Conservation (phyloP, 2,113 vertebrate genomes). For the Serilophus lunatus region DNA sequence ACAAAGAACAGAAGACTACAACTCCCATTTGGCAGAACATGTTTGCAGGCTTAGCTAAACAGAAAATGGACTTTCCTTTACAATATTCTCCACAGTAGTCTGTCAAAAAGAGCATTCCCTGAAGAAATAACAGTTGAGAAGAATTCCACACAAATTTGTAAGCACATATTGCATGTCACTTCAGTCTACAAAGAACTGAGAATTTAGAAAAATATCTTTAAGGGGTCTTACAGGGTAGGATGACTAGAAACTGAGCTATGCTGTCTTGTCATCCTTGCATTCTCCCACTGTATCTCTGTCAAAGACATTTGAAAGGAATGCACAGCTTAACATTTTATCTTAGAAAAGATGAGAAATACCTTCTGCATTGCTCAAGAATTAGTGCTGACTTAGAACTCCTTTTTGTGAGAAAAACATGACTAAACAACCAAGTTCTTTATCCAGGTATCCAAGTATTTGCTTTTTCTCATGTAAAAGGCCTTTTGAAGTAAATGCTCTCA, state of each 20-base stretch:
- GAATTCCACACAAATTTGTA: background rate
- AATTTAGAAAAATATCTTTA: background rate
- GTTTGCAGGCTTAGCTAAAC: background rate
- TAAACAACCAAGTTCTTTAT: background rate
- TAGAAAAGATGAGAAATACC: background rate
- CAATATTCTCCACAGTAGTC: background rate
- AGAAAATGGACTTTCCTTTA: background rate
- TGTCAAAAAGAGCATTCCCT: background rate
- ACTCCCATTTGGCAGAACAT: background rate
- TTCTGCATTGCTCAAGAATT: background rate
- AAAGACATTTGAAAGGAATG: background rate
- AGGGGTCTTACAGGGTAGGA: background rate
- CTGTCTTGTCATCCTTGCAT: background rate
- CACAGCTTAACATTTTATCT: background rate
- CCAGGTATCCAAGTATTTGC: fast-evolving
- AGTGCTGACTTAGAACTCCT: background rate
- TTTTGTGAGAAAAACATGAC: background rate
- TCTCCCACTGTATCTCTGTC: background rate
- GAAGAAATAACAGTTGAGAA: background rate
- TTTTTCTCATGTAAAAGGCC: background rate
- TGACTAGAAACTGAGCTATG: background rate
- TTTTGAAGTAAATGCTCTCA: background rate
- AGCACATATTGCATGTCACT: background rate
- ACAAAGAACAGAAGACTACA: background rate
- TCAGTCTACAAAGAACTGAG: background rate